Evolutionary conservation across 2,113 vertebrate genomes (phyloP).

Genomic region (Coregonus clupeaformis): DNA sequence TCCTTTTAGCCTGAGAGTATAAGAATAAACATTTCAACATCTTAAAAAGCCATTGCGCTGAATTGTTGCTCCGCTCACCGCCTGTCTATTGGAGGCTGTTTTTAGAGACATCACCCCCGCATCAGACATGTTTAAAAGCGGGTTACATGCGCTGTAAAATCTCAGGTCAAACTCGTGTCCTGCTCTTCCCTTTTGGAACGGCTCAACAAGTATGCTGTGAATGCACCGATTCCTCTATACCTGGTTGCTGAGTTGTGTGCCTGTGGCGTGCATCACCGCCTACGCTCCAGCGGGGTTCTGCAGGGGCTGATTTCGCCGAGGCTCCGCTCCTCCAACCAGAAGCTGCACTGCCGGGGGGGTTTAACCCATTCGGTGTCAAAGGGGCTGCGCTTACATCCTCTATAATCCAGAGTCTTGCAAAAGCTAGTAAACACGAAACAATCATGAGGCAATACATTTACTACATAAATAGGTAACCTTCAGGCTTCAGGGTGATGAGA

Average conservation of each 20-base stretch:
- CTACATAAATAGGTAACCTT: no score
- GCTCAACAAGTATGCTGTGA: conserved; percentile 80
- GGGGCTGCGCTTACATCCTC: no score
- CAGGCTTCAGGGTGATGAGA: background rate
- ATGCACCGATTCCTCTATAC: conserved; percentile 37
- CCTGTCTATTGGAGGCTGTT: conserved; percentile 39
- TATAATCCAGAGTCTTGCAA: no score
- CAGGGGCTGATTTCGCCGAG: conserved; percentile 30
- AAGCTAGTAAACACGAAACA: no score
- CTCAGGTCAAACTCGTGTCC: no score
- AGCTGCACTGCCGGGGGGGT: no score
- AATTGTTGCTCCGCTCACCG: background rate
- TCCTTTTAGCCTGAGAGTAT: no score
- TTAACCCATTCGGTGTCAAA: no score
- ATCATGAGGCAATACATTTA: no score
- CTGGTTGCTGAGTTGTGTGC: conserved; percentile 3
- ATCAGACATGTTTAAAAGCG: background rate
- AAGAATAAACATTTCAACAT: background rate
- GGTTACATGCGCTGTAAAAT: background rate
- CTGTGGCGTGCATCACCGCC: conserved; percentile 10
- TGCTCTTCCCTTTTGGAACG: background rate
- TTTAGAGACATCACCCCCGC: background rate
- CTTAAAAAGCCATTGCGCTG: background rate
- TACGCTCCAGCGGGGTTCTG: conserved; percentile 47
- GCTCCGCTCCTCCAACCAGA: no score